Evolutionary conservation across 2,888 invertebrate species (phyloP), one percentile per base, ranked within the genome.

Genomic region (Branchellion lobata): DNA sequence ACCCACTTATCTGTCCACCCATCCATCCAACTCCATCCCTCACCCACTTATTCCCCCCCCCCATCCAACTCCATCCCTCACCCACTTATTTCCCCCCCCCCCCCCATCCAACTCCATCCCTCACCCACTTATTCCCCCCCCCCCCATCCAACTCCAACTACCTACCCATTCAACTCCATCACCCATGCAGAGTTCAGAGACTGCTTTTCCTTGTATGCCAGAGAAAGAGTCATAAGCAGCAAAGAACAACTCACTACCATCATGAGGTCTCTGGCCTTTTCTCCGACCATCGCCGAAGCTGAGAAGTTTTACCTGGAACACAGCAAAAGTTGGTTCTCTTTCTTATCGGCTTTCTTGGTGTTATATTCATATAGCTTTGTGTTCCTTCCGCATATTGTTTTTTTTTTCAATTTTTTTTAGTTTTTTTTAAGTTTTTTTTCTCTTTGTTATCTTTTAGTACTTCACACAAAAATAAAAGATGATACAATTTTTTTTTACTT

Each of bases 221-320:
- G 82, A 71, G 82, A 83, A 72, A 93, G 92, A 51, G 95, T 95
- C 87, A 95, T 97, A 78, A 92, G 92, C 27, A 93, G 93, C 0
- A 88, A 95, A 82, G 95, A 96, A 86, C 95, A 96, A 87, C 88
- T 97, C 80, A 94, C 94, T 0, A 92, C 94, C 0, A 94, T 96
- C 47, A 97, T 96, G 96, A 89, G 96, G 82, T 96, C 96, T 0
- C 89, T 97, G 8, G 96, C 95, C 0, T 91, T 95, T 89, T 95
- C 95, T 83, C 96, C 96, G 0, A 97, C 96, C 0, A 93, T 94
- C 81, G 92, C 93, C 78, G 97, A 97, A 87, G 88, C 96, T 57
- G 92, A 93, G 82, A 92, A 92, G 85, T 94, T 94, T 87, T 90
- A 93, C 76, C 92, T 92, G 57, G 86, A 86, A 82, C 83, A 85